A percentile compares a stretch with the other conserved stretches of the same genome.
Conservation (phyloP, 2,888 invertebrate species). For the Parapristionchus giblindavisi region DNA sequence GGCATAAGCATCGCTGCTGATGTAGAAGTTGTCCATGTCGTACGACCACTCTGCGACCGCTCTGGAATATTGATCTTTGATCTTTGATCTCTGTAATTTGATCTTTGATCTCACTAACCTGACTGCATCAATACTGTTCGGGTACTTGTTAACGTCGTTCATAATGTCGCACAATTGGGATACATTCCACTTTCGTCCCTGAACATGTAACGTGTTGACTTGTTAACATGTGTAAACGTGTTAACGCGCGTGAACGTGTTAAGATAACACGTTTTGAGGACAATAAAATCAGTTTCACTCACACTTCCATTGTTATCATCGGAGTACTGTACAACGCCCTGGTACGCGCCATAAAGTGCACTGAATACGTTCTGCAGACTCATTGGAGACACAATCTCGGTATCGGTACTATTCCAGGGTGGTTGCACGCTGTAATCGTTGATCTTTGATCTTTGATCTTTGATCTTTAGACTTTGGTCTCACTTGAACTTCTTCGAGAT, state of each 20-base stretch:
- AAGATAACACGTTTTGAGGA: background rate
- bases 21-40: background rate
- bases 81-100: background rate
- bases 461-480: background rate
- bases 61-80: background rate
- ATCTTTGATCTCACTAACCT: background rate
- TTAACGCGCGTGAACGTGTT: background rate
- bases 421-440: background rate
- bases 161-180: slow-evolving; percentile 26
- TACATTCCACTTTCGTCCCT: slow-evolving; percentile 30
- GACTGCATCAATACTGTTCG: slow-evolving; percentile 14
- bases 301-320: slow-evolving; percentile 82
- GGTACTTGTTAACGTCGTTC: slow-evolving; percentile 7
- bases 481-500: slow-evolving; percentile 37
- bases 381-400: background rate
- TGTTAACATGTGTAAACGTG: too few species aligned
- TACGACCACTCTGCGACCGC: background rate
- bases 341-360: slow-evolving; percentile 82
- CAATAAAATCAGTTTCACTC: slow-evolving; percentile 1
- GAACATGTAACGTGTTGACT: background rate
- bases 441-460: background rate
- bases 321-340: slow-evolving; percentile 91
- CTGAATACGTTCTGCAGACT: slow-evolving; percentile 24
- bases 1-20: background rate
- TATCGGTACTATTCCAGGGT: background rate